These are phyloP conservation scores for Achatina immaculata DNA, from an alignment of 1,140 invertebrate genomes.

Conservation along the genomic window DNA sequence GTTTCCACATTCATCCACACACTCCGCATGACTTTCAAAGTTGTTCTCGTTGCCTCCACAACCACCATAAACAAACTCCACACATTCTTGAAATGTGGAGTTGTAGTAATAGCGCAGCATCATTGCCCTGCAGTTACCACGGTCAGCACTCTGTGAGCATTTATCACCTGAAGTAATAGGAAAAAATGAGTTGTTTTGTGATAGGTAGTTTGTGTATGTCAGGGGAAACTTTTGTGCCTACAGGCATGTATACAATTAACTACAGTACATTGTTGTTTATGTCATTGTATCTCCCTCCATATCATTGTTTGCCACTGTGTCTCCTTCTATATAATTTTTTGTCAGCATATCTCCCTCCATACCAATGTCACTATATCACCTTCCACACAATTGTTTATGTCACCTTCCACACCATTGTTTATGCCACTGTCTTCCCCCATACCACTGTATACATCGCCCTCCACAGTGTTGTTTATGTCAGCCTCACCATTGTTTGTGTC, in stretches of 20 bases:
- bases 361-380: too few species aligned
- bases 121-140: not conserved
- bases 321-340: too few species aligned
- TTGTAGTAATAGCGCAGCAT: not conserved
- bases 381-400: too few species aligned
- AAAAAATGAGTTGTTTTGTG: not conserved
- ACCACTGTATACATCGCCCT: too few species aligned
- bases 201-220: not conserved
- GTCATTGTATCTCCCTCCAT: too few species aligned
- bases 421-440: too few species aligned
- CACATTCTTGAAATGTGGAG: not conserved
- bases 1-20: not conserved
- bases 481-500: too few species aligned
- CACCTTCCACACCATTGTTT: too few species aligned
- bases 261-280: too few species aligned
- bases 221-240: not conserved
- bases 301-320: too few species aligned
- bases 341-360: too few species aligned
- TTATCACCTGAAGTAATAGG: not conserved
- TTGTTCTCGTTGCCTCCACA: conserved; percentile 29
- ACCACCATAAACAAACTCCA: conserved; percentile 12
- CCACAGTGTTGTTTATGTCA: too few species aligned
- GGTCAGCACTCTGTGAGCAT: not conserved
- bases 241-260: not conserved
- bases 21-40: not conserved